These are phyloP conservation scores for Pelusios castaneus DNA, from an alignment of 2,113 vertebrate genomes.

Conservation along the genomic window DNA sequence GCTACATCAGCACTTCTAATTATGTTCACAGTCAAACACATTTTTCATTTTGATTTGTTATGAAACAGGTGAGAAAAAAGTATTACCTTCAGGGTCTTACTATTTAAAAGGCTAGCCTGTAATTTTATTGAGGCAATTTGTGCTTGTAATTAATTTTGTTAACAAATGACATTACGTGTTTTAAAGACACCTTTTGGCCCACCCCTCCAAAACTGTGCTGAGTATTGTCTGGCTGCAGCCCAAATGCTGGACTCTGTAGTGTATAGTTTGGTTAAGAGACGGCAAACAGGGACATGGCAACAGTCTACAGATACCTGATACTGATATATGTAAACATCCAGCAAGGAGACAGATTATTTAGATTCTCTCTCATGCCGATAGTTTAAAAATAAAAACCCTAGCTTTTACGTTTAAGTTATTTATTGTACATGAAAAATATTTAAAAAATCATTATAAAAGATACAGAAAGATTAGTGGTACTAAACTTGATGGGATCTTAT, in stretches of 20 bases:
- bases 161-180: neutral
- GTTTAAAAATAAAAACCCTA: neutral
- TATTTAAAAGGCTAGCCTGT: neutral
- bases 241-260: neutral
- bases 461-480: neutral
- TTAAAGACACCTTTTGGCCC: accelerated
- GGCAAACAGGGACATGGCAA: neutral
- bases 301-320: neutral
- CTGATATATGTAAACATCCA: neutral
- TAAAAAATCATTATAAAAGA: neutral
- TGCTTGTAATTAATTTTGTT: neutral
- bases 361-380: neutral
- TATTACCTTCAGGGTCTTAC: neutral
- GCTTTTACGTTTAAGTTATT: neutral
- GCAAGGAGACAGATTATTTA: neutral
- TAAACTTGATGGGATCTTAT: neutral
- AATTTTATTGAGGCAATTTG: neutral
- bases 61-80: neutral
- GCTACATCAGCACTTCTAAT: neutral
- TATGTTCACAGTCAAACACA: neutral
- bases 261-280: neutral
- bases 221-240: accelerated
- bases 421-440: neutral
- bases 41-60: neutral
- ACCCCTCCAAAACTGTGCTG: neutral